phyloP scores from a whole-genome alignment of 2,888 invertebrate species.

The Hirtodrosophila confusa region DNA sequence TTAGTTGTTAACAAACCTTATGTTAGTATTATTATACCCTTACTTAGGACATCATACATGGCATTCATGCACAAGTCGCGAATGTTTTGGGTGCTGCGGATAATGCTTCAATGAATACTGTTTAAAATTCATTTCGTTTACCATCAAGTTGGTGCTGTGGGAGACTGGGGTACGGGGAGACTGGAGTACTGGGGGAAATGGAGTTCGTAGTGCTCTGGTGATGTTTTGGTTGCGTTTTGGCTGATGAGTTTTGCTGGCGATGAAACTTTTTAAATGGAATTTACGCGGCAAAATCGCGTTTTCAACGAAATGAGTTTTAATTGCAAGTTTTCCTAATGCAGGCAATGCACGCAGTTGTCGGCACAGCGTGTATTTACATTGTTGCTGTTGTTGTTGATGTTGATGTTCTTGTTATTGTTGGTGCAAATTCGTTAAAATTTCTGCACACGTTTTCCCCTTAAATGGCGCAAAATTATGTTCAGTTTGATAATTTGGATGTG shows the following conservation, averaged over 20 bases:
- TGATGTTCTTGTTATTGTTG: constrained; percentile 15
- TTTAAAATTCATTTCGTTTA: constrained; percentile 79
- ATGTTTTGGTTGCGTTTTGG: constrained; percentile 6
- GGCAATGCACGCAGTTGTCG: constrained; percentile 55
- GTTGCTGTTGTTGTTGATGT: constrained; percentile 15
- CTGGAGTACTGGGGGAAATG: neutral
- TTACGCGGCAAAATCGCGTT: constrained; percentile 74
- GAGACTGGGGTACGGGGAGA: neutral
- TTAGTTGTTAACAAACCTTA: constrained; percentile 14
- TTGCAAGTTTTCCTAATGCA: constrained; percentile 78
- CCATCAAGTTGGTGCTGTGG: constrained; percentile 50
- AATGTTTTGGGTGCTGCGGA: constrained; percentile 32
- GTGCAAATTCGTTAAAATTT: constrained; percentile 57
- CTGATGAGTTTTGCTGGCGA: constrained; percentile 61
- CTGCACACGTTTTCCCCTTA: constrained; percentile 49
- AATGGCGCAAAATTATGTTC: constrained; percentile 75
- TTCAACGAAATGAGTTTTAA: constrained; percentile 79
- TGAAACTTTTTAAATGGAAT: constrained; percentile 72
- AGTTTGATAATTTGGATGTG: constrained; percentile 69
- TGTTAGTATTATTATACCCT: constrained; percentile 15
- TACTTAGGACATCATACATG: constrained; percentile 13
- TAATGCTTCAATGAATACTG: constrained; percentile 67
- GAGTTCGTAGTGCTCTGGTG: neutral
- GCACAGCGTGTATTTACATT: constrained; percentile 39
- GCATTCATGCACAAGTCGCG: constrained; percentile 1